Percentiles rank a stretch among this genome's conserved stretches.
These are phyloP conservation scores for Drosophila repleta DNA, from an alignment of 1,140 invertebrate genomes.

Conservation along the genomic window DNA sequence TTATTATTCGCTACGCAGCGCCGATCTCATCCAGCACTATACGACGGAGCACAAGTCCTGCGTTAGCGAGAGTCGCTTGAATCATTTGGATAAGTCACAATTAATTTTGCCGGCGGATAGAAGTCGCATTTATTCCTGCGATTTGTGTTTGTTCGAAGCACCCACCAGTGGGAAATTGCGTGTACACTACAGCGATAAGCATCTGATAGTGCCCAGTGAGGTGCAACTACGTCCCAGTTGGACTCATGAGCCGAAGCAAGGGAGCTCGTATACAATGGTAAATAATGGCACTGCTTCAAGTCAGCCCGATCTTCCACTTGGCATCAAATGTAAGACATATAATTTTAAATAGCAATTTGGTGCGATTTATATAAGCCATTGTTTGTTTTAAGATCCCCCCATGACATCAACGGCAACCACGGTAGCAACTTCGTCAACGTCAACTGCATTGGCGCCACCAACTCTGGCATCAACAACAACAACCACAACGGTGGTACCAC, in stretches of 20 bases:
- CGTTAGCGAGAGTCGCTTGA: constrained; percentile 5
- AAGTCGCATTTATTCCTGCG: constrained; percentile 56
- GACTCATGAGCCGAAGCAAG: constrained; percentile 6
- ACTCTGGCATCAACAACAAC: constrained; percentile 15
- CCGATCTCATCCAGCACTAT: constrained; percentile 72
- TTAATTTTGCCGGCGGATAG: constrained; percentile 3
- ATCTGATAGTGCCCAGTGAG: constrained; percentile 58
- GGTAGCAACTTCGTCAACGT: constrained; percentile 11
- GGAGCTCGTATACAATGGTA: constrained; percentile 1
- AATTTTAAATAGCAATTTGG: background rate
- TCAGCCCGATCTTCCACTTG: constrained; percentile 43
- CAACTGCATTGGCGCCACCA: constrained; percentile 13
- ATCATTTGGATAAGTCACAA: background rate
- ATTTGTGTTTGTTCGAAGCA: constrained; percentile 74
- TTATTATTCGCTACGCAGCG: constrained; percentile 66
- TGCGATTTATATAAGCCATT: background rate
- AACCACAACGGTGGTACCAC: constrained; percentile 38
- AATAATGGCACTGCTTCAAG: background rate
- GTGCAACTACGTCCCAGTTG: constrained; percentile 70
- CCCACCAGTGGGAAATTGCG: constrained; percentile 37
- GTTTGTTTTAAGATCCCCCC: constrained; percentile 44
- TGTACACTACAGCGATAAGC: constrained; percentile 58
- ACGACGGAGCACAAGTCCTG: constrained; percentile 50
- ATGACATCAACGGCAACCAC: background rate
- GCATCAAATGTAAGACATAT: constrained; percentile 56